Evolutionary conservation across 2,888 invertebrate genomes (phyloP).

Genomic region (Ectemnius lituratus): DNA sequence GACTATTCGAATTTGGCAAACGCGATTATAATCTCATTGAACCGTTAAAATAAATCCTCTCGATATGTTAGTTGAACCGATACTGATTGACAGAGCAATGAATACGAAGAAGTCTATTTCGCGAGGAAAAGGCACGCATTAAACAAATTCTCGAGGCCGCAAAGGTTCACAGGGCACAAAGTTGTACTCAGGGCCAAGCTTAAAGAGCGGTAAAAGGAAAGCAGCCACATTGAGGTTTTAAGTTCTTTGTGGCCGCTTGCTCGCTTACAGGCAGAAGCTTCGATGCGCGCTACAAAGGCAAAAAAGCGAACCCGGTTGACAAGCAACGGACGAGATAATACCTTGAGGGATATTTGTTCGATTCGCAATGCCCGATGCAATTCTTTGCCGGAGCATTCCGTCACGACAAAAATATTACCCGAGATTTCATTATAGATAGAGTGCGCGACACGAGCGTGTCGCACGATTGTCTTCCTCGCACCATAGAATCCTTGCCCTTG

Average conservation of each 20-base stretch:
- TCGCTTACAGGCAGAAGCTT: too few relatives aligned
- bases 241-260: not conserved
- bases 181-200: not conserved
- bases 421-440: constrained; percentile 70
- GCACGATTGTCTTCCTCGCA: constrained; percentile 33
- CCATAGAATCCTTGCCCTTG: constrained; percentile 27
- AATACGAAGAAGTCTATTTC: constrained; percentile 8
- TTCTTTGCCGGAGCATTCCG: constrained; percentile 37
- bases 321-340: constrained; percentile 34
- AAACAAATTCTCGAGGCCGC: not conserved
- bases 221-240: not conserved
- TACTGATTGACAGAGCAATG: not conserved
- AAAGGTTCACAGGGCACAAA: not conserved
- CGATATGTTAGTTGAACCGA: too few relatives aligned
- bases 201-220: not conserved
- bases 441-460: constrained; percentile 43
- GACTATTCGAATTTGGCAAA: too few relatives aligned
- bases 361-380: constrained; percentile 14
- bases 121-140: not conserved
- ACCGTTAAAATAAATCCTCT: too few relatives aligned
- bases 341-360: constrained; percentile 32
- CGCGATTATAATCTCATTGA: too few relatives aligned
- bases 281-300: constrained; percentile 15
- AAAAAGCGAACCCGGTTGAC: not conserved
- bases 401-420: constrained; percentile 66